These are phyloP conservation scores for Lucinisca nassula DNA, from an alignment of 2,888 invertebrate species.

Conservation along the genomic window DNA sequence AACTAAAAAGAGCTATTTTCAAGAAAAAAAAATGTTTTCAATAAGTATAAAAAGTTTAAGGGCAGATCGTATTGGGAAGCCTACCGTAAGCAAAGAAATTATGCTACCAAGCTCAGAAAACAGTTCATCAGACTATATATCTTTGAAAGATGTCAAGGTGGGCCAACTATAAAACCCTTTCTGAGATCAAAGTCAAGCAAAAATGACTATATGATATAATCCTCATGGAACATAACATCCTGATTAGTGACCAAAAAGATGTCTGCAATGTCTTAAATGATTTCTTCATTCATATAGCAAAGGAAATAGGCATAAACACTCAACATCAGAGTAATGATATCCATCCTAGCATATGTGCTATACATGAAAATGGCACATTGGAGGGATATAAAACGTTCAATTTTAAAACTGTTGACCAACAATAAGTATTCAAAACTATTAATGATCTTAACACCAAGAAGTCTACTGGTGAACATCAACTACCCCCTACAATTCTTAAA, in stretches of 20 bases:
- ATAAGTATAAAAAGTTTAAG: no score
- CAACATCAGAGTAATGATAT: background rate
- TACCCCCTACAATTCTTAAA: background rate
- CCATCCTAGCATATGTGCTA: constrained; percentile 33
- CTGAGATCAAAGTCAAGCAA: no score
- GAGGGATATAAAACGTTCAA: background rate
- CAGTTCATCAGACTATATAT: no score
- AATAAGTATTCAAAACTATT: background rate
- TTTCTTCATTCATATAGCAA: constrained; percentile 7
- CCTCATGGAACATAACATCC: constrained; percentile 7
- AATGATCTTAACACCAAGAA: background rate
- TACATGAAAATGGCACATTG: background rate
- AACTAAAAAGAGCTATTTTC: no score
- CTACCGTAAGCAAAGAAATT: no score
- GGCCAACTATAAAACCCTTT: no score
- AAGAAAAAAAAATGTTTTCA: no score
- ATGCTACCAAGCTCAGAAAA: no score
- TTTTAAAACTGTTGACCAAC: background rate
- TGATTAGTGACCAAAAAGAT: background rate
- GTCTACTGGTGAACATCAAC: background rate
- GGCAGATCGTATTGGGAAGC: no score
- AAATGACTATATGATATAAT: no score
- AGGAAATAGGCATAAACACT: constrained; percentile 11
- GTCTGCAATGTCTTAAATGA: constrained; percentile 8
- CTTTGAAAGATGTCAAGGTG: no score